Evolutionary conservation across 2,888 invertebrate genomes (phyloP), one percentile per base, ranked within the genome.

Genomic region (Micoletzkya japonica): DNA sequence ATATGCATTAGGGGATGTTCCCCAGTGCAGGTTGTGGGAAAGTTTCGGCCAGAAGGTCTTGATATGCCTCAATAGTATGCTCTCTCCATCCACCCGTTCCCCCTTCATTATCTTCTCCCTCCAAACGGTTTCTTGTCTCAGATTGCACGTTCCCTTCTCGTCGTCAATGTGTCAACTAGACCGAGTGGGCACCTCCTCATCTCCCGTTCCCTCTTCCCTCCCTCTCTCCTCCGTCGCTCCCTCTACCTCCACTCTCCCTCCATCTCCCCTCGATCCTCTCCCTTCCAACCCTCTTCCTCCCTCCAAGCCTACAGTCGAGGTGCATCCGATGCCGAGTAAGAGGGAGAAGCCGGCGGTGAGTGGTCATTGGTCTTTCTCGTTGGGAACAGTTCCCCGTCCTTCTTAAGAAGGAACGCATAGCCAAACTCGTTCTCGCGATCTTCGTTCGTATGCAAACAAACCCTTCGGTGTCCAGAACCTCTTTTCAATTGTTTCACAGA

Each of bases 261-360:
- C 2, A 56, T 72, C 34, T 32, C 67, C 37, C 72, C 34, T 50
- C 67, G n/a, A n/a, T n/a, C n/a, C n/a, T n/a, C n/a, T n/a, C n/a
- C 30, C 73, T 14, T 74, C 76, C 2, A 56, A 70, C 34, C 28
- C 67, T 32, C 72, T 28, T 50, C 67, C 64, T 60, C 64, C 72
- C n/a, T 64, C 76, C 3, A 78, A 78, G 36, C 78, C 78, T 14
- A 78, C 77, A 37, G 76, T 78, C 39, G 74, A 78, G 75, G 79
- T 79, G 4, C 79, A 79, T 60, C 79, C 79, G 39, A 79, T 79
- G 78, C 79, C 79, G 10, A 68, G 69, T 17, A 68, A 68, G 57
- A 68, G 49, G 58, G 68, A 68, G 44, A 68, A 68, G 49, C 68
- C 68, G 1, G 68, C 68, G 0, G 68, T 68, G 57, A 54, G 64